These are phyloP conservation scores for Mus spicilegus DNA, from an alignment of 2,113 vertebrate species.

Conservation along the genomic window DNA sequence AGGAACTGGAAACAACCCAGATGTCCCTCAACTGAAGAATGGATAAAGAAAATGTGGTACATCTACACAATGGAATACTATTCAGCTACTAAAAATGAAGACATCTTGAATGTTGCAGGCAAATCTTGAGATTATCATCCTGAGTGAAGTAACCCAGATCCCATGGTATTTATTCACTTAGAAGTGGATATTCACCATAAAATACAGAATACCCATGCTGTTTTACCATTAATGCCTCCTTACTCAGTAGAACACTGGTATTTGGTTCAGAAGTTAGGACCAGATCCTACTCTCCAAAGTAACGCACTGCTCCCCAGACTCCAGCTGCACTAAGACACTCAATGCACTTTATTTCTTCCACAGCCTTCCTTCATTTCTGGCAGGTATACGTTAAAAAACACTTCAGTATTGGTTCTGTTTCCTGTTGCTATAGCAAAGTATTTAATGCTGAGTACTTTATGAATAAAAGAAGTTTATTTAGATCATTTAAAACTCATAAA, in stretches of 20 bases:
- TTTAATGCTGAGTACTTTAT: neutral
- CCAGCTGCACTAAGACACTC: neutral
- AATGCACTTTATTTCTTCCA: neutral
- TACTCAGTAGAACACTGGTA: neutral
- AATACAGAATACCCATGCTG: too few relatives aligned
- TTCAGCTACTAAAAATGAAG: too few relatives aligned
- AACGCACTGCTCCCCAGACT: neutral
- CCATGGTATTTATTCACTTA: too few relatives aligned
- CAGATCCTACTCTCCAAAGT: neutral
- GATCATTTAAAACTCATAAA: slow-evolving; percentile 7
- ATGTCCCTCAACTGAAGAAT: too few relatives aligned
- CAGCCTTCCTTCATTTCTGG: neutral
- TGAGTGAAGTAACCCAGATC: too few relatives aligned
- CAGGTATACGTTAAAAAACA: neutral
- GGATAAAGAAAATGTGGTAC: too few relatives aligned
- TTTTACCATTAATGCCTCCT: neutral
- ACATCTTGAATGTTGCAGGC: too few relatives aligned
- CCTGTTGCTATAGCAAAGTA: neutral
- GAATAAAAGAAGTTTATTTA: neutral
- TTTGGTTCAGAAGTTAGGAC: neutral
- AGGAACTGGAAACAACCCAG: too few relatives aligned
- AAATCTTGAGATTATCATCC: too few relatives aligned
- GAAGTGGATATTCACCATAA: too few relatives aligned
- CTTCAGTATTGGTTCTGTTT: neutral
- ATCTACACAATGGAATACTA: too few relatives aligned